Evolutionary conservation across 2,888 invertebrate species (phyloP), one percentile per base, ranked within the genome.

Genomic region (Clivina fossor): DNA sequence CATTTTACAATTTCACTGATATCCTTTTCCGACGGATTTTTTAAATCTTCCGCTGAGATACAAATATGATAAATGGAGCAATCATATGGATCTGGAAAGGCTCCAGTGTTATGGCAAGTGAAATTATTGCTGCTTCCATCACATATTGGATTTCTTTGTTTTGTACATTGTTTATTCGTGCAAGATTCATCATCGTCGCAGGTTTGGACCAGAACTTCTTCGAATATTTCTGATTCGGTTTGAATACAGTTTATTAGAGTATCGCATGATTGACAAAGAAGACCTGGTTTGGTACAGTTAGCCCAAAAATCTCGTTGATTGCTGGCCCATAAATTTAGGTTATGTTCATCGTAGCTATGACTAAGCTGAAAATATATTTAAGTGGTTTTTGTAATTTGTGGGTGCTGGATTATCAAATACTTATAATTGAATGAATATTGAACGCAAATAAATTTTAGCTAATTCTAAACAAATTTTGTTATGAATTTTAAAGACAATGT

Each of bases 71-170:
- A 43, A 3, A 4, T 13, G 9, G 16, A 16, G 16, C 43, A 43
- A 28, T 43, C 28, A 16, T 8, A 16, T 3, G 43, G 43, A 26
- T 43, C 28, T 13, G 43, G 18, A 18, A 28, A 43, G 9, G 30
- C 18, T 1, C 43, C 43, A 4, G 32, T 32, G n/a, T 32, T 32
- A 15, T 4, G n/a, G 13, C 32, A 32, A 4, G 32, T 32, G n/a
- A 32, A n/a, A n/a, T n/a, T n/a, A n/a, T n/a, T n/a, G n/a, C n/a
- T n/a, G n/a, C n/a, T n/a, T n/a, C n/a, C n/a, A n/a, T n/a, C n/a
- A n/a, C 40, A 40, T 9, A 4, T 8, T 19, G 18, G 18, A 19
- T 40, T 40, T 18, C 9, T 13, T 9, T 40, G 19, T 16, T 15
- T 40, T 19, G 16, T 40, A 19, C 40, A 40, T 19, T 18, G 8